A percentile compares a stretch with the other conserved stretches of the same genome.
phyloP scores from a whole-genome alignment of 2,888 invertebrate species.

The Linnaemya tessellans region DNA sequence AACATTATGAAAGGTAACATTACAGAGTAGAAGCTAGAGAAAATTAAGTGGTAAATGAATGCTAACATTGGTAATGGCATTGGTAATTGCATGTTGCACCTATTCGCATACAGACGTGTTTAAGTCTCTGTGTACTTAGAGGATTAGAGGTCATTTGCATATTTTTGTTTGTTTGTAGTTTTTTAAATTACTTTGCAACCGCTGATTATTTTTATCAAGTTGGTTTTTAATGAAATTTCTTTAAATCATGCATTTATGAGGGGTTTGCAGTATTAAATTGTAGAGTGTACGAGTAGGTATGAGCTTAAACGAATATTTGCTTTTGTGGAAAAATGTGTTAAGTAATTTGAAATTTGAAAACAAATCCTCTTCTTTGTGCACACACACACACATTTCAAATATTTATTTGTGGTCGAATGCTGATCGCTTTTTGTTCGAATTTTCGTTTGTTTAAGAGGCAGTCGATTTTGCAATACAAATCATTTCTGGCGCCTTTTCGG shows the following conservation, averaged over 20 bases:
- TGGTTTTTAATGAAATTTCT: conserved; percentile 33
- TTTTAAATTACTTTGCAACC: conserved; percentile 53
- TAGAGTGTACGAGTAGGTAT: neutral
- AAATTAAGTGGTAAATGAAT: conserved; percentile 71
- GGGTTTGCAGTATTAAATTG: conserved; percentile 3
- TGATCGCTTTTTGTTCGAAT: conserved; percentile 8
- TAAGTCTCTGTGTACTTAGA: conserved; percentile 48
- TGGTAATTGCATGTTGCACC: conserved; percentile 69
- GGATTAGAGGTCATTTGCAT: conserved; percentile 68
- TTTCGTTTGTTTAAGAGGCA: conserved; percentile 4
- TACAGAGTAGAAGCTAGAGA: conserved; percentile 58
- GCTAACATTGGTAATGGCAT: conserved; percentile 65
- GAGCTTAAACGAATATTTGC: neutral
- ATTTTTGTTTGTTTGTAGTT: conserved; percentile 28
- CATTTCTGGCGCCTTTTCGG: conserved; percentile 15
- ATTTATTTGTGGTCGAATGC: neutral
- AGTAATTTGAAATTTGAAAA: neutral
- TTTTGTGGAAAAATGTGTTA: neutral
- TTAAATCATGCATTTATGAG: conserved; percentile 20
- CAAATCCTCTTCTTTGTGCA: neutral
- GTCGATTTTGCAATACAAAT: conserved; percentile 3
- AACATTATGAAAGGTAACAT: conserved; percentile 39
- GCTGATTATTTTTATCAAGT: conserved; percentile 27
- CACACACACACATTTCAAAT: neutral
- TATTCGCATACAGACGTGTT: conserved; percentile 48